phyloP scores from a whole-genome alignment of 2,113 vertebrate species.

The Callorhinus ursinus region DNA sequence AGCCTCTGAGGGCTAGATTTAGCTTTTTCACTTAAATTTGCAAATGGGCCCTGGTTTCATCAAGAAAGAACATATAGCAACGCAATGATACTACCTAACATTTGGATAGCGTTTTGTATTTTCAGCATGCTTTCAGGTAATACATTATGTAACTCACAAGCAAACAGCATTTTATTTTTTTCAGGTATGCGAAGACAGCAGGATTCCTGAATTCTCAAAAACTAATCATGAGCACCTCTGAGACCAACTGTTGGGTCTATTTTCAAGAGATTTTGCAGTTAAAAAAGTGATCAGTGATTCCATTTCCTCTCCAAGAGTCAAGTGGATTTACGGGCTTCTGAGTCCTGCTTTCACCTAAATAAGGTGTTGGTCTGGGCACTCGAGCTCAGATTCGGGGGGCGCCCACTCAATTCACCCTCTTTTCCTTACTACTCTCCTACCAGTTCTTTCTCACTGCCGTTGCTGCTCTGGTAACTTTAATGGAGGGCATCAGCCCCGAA shows the following conservation, averaged over 20 bases:
- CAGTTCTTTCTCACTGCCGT: neutral
- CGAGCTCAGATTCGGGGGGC: neutral
- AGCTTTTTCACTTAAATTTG: conserved; percentile 46
- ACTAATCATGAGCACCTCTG: conserved; percentile 50
- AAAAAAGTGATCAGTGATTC: conserved; percentile 72
- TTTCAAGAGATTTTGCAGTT: conserved; percentile 74
- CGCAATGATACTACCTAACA: neutral
- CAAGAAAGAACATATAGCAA: conserved; percentile 7
- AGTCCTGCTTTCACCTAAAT: conserved; percentile 26
- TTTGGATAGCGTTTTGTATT: conserved; percentile 30
- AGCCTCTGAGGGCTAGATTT: neutral
- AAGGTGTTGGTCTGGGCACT: conserved; percentile 16
- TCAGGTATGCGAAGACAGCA: neutral
- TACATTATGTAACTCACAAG: conserved; percentile 36
- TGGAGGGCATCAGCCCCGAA: conserved; percentile 49
- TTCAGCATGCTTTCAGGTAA: conserved; percentile 52
- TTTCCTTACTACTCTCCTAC: conserved; percentile 23
- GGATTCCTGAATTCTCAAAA: conserved; percentile 59
- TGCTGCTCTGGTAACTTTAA: neutral
- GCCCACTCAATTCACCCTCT: neutral
- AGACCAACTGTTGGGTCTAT: conserved; percentile 59
- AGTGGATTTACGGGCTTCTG: conserved; percentile 69
- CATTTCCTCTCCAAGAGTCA: conserved; percentile 58
- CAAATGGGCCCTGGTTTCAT: conserved; percentile 34
- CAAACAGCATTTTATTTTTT: conserved; percentile 63